These are phyloP conservation scores for Nyctalus aviator DNA, from an alignment of 2,797 vertebrate genomes.

Conservation along the genomic window DNA sequence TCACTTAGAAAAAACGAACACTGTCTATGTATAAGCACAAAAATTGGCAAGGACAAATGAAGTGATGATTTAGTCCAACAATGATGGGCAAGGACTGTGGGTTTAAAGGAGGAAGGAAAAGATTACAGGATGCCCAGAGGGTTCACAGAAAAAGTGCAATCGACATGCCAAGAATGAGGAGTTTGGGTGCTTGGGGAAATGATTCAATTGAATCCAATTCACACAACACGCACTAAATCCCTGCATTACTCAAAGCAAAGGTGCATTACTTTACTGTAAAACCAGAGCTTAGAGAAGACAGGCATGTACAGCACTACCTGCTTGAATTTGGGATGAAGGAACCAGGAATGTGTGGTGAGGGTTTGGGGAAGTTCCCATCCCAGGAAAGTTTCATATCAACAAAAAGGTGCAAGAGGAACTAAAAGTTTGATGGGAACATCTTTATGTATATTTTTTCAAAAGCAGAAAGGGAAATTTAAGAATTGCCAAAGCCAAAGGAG, in stretches of 20 bases:
- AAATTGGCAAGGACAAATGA: background rate
- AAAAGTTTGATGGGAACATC: background rate
- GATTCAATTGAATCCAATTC: background rate
- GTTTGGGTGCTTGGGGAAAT: background rate
- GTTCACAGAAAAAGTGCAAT: background rate
- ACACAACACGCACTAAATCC: background rate
- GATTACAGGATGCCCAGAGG: background rate
- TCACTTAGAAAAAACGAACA: background rate
- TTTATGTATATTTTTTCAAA: background rate
- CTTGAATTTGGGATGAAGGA: background rate
- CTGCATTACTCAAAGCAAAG: background rate
- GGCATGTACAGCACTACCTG: background rate
- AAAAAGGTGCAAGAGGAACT: background rate
- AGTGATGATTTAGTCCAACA: background rate
- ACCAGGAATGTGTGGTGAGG: background rate
- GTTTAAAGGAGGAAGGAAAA: too few relatives aligned
- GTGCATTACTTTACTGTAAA: background rate
- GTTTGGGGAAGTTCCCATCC: background rate
- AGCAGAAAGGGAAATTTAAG: background rate
- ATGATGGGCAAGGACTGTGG: background rate
- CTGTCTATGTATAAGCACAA: background rate
- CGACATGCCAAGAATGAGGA: fast-evolving
- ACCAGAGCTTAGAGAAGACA: background rate
- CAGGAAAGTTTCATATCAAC: background rate
- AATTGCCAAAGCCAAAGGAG: background rate